Evolutionary conservation across 2,797 vertebrate genomes (phyloP), one percentile per base, ranked within the genome.

Genomic region (Emys orbicularis): DNA sequence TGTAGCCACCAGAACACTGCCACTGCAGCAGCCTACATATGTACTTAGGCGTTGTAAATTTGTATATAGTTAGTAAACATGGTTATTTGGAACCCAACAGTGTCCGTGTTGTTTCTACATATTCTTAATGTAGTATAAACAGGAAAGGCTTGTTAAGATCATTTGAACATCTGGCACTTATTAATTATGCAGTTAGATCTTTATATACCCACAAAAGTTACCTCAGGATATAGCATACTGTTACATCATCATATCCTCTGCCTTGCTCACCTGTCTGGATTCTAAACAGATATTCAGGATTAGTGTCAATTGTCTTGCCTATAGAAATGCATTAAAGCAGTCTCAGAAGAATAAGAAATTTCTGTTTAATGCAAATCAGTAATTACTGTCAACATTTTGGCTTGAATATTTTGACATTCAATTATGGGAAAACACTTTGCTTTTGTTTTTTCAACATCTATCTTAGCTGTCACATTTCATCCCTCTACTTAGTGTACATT

Each of bases 1-100:
- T 76, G 44, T 47, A 76, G 27, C 10, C 68, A 61, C 29, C 2
- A 34, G 44, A 44, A 56, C 16, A 44, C 44, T 82, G 54, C 27
- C 54, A 88, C 50, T 57, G 50, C 0, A 0, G 3, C 9, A 25
- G 8, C 12, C 6, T 52, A 29, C 0, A 0, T 15, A 4, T 2
- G 2, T 49, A 77, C 13, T 56, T 59, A 59, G 27, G 25, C 4
- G n/a, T 25, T 47, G 72, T 74, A 27, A 25, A 74, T 74, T 27
- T 76, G 44, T 29, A 16, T 44, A 68, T 68, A 68, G 65, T 76
- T 76, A 44, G 44, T 13, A 47, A 76, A 76, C 74, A 76, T 27
- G 12, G 41, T 31, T 91, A 47, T 37, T 82, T 88, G 25, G 27
- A 72, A 44, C 16, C n/a, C 27, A 11, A 5, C 10, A 0, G 0